Evolutionary conservation across 2,888 invertebrate species (phyloP), one percentile per base, ranked within the genome.

Genomic region (Crioceris asparagi): DNA sequence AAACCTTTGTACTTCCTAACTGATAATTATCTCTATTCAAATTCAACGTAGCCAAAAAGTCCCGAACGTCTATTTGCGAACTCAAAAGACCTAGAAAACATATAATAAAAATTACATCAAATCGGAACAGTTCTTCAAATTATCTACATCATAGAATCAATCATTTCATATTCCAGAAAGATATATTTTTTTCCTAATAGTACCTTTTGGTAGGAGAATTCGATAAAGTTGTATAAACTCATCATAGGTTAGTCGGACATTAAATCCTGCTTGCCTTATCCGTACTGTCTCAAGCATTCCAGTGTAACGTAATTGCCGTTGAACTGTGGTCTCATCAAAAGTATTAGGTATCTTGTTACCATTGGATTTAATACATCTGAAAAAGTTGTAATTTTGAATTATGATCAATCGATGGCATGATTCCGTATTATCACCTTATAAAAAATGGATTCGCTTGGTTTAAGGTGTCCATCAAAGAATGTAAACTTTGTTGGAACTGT

Each of bases 201-300:
- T 27, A 27, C 27, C 92, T 57, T 86, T 85, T 0, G 90, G 90
- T 51, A 94, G 66, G 41, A 96, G 67, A 61, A 93, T 92, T 56
- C 93, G 74, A 63, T 94, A 94, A 39, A 88, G 68, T 57, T 91
- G 90, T 44, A 90, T 86, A 63, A 96, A 96, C 65, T 93, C 92
- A 60, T 92, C 90, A 63, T 92, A 93, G 0, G 87, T 83, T 21
- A 94, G 73, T 21, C 94, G 73, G 43, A 94, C 92, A 63, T 92
- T 92, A 68, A 93, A 96, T 2, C 94, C 94, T 2, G 93, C 92
- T 59, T 92, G 88, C 33, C 94, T 70, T 45, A 96, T 94, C 50
- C 92, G 71, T 10, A 94, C 94, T 0, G 94, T 96, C 60, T 94
- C 94, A 54, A 96, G 60, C 94, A 94, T 96, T 43, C 96, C 96